A percentile compares a stretch with the other conserved stretches of the same genome.
These are phyloP conservation scores for Synanthedon formicaeformis DNA, from an alignment of 2,888 invertebrate genomes.

Conservation along the genomic window DNA sequence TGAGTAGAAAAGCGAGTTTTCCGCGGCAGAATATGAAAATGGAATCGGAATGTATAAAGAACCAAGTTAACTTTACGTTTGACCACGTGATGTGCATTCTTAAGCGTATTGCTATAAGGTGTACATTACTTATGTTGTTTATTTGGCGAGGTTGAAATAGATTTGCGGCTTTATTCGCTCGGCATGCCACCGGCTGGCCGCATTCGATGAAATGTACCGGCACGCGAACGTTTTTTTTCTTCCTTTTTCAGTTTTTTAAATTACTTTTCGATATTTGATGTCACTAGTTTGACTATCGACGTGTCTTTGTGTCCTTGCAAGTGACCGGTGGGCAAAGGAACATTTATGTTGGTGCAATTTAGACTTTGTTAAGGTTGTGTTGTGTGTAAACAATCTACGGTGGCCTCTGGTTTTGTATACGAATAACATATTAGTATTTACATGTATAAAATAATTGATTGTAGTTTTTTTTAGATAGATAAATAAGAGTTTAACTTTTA, in stretches of 20 bases:
- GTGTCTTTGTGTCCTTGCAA: conserved; percentile 4
- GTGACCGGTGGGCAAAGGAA: conserved; percentile 9
- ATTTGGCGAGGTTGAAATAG: conserved; percentile 16
- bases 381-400: conserved; percentile 7
- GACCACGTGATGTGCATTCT: conserved; percentile 2
- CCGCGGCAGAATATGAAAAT: conserved; percentile 62
- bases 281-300: conserved; percentile 20
- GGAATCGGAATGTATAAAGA: conserved; percentile 40
- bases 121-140: conserved; percentile 8
- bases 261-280: conserved; percentile 35
- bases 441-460: neutral
- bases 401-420: conserved; percentile 17
- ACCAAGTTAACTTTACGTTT: conserved; percentile 25
- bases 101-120: conserved; percentile 20
- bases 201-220: conserved; percentile 63
- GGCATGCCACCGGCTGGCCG: conserved; percentile 38
- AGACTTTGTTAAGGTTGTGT: conserved; percentile 7
- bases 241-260: conserved; percentile 39
- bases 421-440: conserved; percentile 9
- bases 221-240: conserved; percentile 61
- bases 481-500: neutral
- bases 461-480: neutral
- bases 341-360: conserved; percentile 4
- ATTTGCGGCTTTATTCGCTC: conserved; percentile 35
- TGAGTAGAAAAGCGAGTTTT: conserved; percentile 65